phyloP scores from a whole-genome alignment of 2,888 invertebrate genomes.

The Heteromyza rotundicornis region DNA sequence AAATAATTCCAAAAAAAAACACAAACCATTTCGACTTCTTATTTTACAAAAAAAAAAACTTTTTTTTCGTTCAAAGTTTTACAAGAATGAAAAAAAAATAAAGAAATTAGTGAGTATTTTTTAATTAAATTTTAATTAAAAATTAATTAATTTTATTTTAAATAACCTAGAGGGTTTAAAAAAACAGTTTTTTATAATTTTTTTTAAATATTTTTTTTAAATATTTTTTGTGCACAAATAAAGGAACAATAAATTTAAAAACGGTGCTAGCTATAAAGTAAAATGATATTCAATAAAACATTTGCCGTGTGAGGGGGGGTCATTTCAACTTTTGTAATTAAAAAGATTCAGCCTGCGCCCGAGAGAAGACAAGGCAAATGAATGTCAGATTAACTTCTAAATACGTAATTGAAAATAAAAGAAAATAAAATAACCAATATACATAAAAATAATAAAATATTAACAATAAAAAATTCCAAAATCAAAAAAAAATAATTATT shows the following conservation, averaged over 20 bases:
- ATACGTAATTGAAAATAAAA: slow-evolving; percentile 17
- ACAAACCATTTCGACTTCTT: background rate
- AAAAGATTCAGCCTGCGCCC: no score
- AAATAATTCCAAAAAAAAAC: no score
- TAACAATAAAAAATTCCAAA: slow-evolving; percentile 15
- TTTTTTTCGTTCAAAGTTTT: background rate
- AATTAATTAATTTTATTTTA: background rate
- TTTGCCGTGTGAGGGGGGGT: no score
- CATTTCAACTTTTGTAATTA: background rate
- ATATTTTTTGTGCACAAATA: background rate
- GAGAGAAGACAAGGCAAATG: no score
- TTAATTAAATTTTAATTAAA: background rate
- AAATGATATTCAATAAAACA: background rate
- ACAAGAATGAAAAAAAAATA: background rate
- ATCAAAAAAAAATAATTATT: slow-evolving; percentile 11
- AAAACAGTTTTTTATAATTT: background rate
- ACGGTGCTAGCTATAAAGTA: slow-evolving; percentile 18
- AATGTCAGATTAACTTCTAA: background rate
- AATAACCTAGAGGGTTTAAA: background rate
- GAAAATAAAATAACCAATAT: no score
- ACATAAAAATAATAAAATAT: slow-evolving; percentile 5
- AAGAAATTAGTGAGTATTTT: no score
- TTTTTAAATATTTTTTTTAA: slow-evolving; percentile 1
- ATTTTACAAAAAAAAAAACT: background rate
- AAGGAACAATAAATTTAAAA: slow-evolving; percentile 1